Percentiles rank a stretch among this genome's conserved stretches.
These are phyloP conservation scores for Agapostemon virescens DNA, from an alignment of 2,888 invertebrate genomes.

Conservation along the genomic window DNA sequence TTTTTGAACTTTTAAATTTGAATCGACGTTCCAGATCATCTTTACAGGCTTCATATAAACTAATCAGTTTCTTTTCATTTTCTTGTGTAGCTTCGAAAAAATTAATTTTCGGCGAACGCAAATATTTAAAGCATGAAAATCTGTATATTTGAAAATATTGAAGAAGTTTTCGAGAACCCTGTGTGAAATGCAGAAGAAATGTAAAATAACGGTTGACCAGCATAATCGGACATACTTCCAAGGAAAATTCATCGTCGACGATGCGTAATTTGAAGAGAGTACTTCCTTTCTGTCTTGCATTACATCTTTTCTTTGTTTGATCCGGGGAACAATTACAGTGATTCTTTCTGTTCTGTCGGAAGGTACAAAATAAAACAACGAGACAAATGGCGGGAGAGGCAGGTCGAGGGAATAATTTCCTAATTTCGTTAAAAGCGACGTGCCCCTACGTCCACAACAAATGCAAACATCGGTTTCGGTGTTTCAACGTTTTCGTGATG, in stretches of 20 bases:
- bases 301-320: slow-evolving; percentile 7
- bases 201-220: not conserved
- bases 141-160: no score
- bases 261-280: slow-evolving; percentile 21
- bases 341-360: slow-evolving; percentile 11
- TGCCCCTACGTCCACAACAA: not conserved
- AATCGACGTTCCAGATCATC: no score
- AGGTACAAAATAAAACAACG: slow-evolving; percentile 2
- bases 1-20: no score
- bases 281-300: slow-evolving; percentile 16
- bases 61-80: no score
- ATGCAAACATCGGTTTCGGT: slow-evolving; percentile 12
- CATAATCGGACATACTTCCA: not conserved
- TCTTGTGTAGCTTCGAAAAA: no score
- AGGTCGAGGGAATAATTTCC: slow-evolving; percentile 20
- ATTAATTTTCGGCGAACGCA: no score
- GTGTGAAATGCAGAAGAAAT: not conserved
- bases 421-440: slow-evolving; percentile 30
- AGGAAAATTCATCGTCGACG: slow-evolving; percentile 10
- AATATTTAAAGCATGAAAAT: no score
- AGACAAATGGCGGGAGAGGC: no score
- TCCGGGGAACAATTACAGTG: slow-evolving; percentile 21
- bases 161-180: not conserved
- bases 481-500: slow-evolving; percentile 22
- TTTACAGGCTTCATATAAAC: no score